These are phyloP conservation scores for Notolabrus celidotus DNA, from an alignment of 2,797 vertebrate species.

Conservation along the genomic window DNA sequence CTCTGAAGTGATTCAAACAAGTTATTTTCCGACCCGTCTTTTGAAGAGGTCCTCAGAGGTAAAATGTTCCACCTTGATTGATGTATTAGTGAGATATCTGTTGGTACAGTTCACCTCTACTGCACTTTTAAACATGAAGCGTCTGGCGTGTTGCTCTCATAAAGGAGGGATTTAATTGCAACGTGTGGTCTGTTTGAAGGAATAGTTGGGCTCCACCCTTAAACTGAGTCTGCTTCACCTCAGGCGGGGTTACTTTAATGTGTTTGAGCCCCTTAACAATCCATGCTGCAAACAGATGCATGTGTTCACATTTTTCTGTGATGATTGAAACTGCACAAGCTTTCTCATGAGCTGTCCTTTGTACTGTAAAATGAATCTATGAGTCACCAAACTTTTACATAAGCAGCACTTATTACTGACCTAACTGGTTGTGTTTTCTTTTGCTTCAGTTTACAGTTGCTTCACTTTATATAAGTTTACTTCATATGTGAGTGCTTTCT, in stretches of 20 bases:
- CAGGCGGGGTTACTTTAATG: conserved; percentile 24
- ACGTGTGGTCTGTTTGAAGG: conserved; percentile 63
- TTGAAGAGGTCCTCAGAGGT: conserved; percentile 29
- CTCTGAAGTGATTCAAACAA: conserved; percentile 20
- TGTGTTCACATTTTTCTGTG: conserved; percentile 40
- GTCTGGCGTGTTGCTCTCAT: conserved; percentile 34
- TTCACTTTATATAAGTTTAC: background rate
- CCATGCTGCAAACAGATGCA: conserved; percentile 25
- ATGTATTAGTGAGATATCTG: conserved; percentile 19
- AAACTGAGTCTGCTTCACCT: conserved; percentile 30
- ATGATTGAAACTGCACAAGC: conserved; percentile 31
- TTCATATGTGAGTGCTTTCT: background rate
- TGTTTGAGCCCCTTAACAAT: conserved; percentile 11
- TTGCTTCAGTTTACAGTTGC: background rate
- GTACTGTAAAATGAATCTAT: background rate
- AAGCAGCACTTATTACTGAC: background rate
- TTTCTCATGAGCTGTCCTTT: conserved; percentile 10
- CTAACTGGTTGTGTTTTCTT: background rate
- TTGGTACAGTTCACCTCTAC: conserved; percentile 20
- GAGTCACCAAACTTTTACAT: background rate
- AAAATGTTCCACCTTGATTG: conserved; percentile 23
- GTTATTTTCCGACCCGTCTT: background rate
- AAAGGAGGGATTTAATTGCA: conserved; percentile 45
- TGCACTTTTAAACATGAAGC: conserved; percentile 23
- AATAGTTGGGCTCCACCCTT: conserved; percentile 14